A percentile compares a stretch with the other conserved stretches of the same genome.
Conservation (phyloP, 2,888 invertebrate species). For the Selenia dentaria region DNA sequence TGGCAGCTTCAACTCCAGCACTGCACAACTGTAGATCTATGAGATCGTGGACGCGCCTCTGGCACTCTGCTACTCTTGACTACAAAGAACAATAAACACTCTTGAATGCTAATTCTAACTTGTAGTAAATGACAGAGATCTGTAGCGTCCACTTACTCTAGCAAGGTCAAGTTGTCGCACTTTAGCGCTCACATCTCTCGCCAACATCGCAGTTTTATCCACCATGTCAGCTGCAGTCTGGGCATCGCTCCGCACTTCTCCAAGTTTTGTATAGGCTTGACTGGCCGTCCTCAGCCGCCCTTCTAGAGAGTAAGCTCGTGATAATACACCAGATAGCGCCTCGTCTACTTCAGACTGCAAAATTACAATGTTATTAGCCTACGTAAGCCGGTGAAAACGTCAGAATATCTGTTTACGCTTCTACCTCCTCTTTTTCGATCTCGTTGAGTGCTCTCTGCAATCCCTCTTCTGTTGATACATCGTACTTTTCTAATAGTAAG, state of each 20-base stretch:
- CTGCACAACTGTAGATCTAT: conserved; percentile 98
- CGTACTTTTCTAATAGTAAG: conserved; percentile 73
- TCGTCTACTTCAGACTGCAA: conserved; percentile 87
- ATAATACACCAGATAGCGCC: conserved; percentile 88
- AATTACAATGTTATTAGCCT: conserved; percentile 1
- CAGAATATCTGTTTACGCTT: too few relatives aligned
- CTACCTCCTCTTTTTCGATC: conserved; percentile 85
- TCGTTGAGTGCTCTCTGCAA: conserved; percentile 83
- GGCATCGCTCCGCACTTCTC: conserved; percentile 90
- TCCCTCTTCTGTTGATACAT: conserved; percentile 82
- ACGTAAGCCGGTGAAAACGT: conserved; percentile 29
- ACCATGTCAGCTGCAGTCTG: conserved; percentile 94
- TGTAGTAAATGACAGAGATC: too few relatives aligned
- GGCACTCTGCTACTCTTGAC: conserved; percentile 97
- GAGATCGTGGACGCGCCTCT: conserved; percentile 96
- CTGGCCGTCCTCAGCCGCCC: conserved; percentile 92
- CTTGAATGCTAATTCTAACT: background rate
- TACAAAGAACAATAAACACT: conserved; percentile 54
- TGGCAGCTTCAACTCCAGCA: conserved; percentile 97
- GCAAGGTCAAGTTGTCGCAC: conserved; percentile 97
- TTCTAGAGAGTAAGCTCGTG: conserved; percentile 90
- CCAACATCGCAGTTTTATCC: conserved; percentile 93
- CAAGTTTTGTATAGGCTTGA: conserved; percentile 92
- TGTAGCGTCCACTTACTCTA: conserved; percentile 87
- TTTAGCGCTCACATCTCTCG: conserved; percentile 97